phyloP scores from a whole-genome alignment of 2,797 vertebrate genomes.

The Pogoniulus pusillus region DNA sequence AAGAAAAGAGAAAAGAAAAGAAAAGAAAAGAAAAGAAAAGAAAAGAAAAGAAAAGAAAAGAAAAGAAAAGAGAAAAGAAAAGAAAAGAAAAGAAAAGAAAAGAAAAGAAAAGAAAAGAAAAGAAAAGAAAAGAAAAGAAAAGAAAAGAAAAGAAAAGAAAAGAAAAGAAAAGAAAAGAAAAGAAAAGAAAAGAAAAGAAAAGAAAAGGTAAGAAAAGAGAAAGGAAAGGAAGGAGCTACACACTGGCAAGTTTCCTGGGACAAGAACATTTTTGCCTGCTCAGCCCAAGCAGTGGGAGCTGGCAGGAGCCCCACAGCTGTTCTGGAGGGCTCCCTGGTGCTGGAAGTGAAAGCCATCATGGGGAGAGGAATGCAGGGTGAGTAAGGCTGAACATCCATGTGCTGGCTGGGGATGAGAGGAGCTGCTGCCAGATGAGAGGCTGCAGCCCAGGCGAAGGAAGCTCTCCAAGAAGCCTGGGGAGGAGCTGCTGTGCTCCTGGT shows the following conservation, averaged over 20 bases:
- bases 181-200: too few species aligned
- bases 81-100: too few species aligned
- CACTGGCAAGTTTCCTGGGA: constrained; percentile 6
- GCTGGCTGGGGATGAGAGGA: constrained; percentile 53
- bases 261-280: constrained; percentile 23
- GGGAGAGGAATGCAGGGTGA: constrained; percentile 34
- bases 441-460: constrained; percentile 5
- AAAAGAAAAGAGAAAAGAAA: too few species aligned
- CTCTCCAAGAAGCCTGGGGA: constrained; percentile 52
- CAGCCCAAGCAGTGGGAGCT: neutral
- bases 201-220: too few species aligned
- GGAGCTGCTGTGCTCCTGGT: constrained; percentile 5
- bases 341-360: constrained; percentile 37
- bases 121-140: too few species aligned
- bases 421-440: constrained; percentile 45
- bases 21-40: too few species aligned
- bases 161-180: too few species aligned
- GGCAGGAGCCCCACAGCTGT: constrained; percentile 2
- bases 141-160: too few species aligned
- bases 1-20: too few species aligned
- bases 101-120: too few species aligned
- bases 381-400: constrained; percentile 65
- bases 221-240: neutral
- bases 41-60: too few species aligned
- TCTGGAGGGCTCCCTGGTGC: constrained; percentile 24